Base-by-base conservation (phyloP, 2,888 invertebrate species). In the Rosalia funebris region DNA sequence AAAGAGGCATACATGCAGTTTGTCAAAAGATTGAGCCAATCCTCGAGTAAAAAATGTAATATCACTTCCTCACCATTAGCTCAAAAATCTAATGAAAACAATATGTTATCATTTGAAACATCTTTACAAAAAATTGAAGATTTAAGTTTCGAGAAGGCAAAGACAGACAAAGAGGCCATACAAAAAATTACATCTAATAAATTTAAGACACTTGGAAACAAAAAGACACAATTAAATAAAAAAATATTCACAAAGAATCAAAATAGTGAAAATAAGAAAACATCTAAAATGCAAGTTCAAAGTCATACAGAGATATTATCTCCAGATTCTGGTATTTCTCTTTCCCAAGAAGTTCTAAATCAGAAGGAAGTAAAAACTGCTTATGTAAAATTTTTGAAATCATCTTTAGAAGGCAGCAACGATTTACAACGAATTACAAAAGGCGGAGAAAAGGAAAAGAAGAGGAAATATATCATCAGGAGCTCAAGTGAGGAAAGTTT, bases 321-420 rank as follows among this genome's bases (percentile, higher is more conserved):
- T 4, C 16, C 16, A 9, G 60, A 56, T 25, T 25, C 50, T 7
- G 36, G 42, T 41, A 14, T 54, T 7, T 55, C 53, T 10, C 20
- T 57, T 14, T 50, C 60, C 3, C 57, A 62, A 50, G 62, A 60
- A 14, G 3, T 52, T 12, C 32, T 62, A 34, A 62, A 62, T 31
- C 46, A 20, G n/a, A 14, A 34, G 10, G 60, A 52, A 1, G 44
- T 65, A 14, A 63, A 61, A 47, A 50, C 62, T 10, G 48, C 60
- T n/a, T 68, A 60, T 52, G 12, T 59, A 11, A 19, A 64, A 37
- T 66, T 61, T 36, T 54, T 62, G 57, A 48, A 59, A 1, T 39
- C 14, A 17, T 37, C 25, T 1, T 25, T 50, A 25, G 31, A 25
- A 14, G 14, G 20, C 19, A 37, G n/a, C n/a, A 9, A 32, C 31